Evolutionary conservation across 2,113 vertebrate species (phyloP).

Genomic region (Erythrocercus mccallii): DNA sequence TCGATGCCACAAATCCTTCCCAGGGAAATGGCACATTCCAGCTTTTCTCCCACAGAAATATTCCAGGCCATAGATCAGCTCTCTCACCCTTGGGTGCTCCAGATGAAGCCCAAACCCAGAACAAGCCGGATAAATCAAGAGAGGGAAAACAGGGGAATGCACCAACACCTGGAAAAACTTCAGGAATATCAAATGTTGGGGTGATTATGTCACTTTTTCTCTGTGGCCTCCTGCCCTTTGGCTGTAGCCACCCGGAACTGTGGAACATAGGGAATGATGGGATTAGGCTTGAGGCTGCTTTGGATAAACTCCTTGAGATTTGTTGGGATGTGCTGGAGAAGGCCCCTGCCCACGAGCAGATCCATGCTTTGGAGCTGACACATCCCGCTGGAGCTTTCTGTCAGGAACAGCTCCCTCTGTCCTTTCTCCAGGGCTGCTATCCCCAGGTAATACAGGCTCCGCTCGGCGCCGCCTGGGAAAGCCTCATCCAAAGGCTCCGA

Average conservation of each 20-base stretch:
- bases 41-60: accelerated
- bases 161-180: neutral
- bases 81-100: neutral
- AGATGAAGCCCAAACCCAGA: neutral
- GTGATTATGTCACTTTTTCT: conserved; percentile 22
- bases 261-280: conserved; percentile 79
- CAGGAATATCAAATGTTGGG: accelerated
- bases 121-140: neutral
- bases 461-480: too few species aligned
- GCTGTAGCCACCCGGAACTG: conserved; percentile 79
- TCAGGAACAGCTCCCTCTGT: conserved; percentile 28
- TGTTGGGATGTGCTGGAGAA: conserved; percentile 52
- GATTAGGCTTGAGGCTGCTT: conserved; percentile 17
- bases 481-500: conserved; percentile 75
- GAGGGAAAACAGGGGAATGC: neutral
- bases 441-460: conserved; percentile 79
- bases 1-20: neutral
- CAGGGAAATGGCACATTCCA: neutral
- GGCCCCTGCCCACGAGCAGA: neutral
- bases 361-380: neutral
- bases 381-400: neutral
- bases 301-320: neutral
- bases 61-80: accelerated
- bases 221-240: conserved; percentile 55
- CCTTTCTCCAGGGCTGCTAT: conserved; percentile 57